These are phyloP conservation scores for Cuniculus paca DNA, from an alignment of 2,797 vertebrate genomes.

Conservation along the genomic window DNA sequence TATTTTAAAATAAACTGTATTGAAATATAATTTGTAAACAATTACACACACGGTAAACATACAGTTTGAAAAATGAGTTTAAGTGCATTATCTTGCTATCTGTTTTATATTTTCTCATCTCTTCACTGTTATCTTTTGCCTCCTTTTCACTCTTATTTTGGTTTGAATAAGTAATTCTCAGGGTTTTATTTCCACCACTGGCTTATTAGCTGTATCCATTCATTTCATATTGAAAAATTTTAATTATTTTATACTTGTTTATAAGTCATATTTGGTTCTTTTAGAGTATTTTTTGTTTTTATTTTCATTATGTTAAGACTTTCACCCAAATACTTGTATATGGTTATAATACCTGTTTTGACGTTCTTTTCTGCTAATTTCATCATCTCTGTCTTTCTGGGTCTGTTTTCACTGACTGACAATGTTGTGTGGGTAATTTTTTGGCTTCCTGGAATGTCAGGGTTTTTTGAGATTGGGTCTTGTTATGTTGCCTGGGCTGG, in stretches of 20 bases:
- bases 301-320: neutral
- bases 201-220: neutral
- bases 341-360: neutral
- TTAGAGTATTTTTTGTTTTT: neutral
- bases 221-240: neutral
- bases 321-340: neutral
- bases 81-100: neutral
- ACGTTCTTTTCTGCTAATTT: neutral
- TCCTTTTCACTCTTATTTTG: neutral
- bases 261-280: neutral
- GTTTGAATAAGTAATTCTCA: neutral
- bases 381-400: neutral
- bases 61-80: neutral
- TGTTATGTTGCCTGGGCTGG: neutral
- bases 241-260: neutral
- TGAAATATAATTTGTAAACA: neutral
- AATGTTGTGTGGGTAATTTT: neutral
- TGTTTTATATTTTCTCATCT: neutral
- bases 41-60: neutral
- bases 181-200: neutral
- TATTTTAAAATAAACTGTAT: neutral
- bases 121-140: neutral
- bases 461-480: neutral
- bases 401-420: neutral
- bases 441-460: neutral